phyloP scores from a whole-genome alignment of 2,113 vertebrate genomes.

The Nothoprocta perdicaria region DNA sequence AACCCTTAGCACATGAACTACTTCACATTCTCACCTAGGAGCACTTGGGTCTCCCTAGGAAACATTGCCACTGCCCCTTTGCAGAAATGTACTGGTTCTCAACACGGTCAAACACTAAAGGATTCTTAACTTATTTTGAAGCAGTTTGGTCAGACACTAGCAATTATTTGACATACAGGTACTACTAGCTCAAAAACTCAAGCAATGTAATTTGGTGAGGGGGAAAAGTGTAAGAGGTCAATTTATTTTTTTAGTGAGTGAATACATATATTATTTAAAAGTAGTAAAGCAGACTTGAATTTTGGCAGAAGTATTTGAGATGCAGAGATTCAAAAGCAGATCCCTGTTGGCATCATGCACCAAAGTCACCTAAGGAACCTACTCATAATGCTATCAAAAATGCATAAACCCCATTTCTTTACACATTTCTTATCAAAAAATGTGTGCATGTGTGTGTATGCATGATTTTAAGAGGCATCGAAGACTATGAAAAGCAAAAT shows the following conservation, averaged over 20 bases:
- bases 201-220: neutral
- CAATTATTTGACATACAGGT: neutral
- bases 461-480: neutral
- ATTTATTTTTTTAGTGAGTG: neutral
- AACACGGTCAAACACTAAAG: neutral
- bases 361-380: neutral
- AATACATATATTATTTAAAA: neutral
- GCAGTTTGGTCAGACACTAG: neutral
- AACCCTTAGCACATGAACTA: neutral
- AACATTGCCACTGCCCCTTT: neutral
- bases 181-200: neutral
- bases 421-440: neutral
- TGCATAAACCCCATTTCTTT: neutral
- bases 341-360: neutral
- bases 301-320: neutral
- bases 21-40: neutral
- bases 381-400: neutral
- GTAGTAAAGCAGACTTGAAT: neutral
- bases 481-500: neutral
- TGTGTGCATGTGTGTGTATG: neutral
- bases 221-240: neutral
- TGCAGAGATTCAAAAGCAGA: neutral
- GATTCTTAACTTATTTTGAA: neutral
- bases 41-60: neutral
- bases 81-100: neutral